A percentile compares a stretch with the other conserved stretches of the same genome.
Conservation (phyloP, 2,888 invertebrate genomes). For the Volucella inanis region DNA sequence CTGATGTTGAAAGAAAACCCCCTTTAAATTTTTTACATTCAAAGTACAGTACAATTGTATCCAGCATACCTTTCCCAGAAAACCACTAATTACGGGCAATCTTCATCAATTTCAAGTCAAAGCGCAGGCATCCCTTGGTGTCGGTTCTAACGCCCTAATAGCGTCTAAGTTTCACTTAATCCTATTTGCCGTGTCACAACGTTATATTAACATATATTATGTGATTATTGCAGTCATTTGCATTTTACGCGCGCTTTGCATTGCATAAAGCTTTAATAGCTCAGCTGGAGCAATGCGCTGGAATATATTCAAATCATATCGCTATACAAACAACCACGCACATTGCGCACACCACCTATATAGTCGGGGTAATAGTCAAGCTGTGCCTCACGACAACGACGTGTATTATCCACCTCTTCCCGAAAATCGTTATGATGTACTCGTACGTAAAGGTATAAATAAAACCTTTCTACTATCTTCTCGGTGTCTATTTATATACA, state of each 20-base stretch:
- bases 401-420: conserved; percentile 27
- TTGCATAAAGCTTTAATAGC: conserved; percentile 26
- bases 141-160: conserved; percentile 46
- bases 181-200: conserved; percentile 47
- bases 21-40: no score
- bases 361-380: background rate
- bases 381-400: conserved; percentile 1
- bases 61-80: background rate
- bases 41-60: no score
- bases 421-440: conserved; percentile 14
- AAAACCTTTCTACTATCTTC: conserved; percentile 8
- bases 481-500: background rate
- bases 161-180: conserved; percentile 52
- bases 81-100: conserved; percentile 16
- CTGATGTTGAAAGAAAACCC: no score
- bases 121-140: conserved; percentile 1
- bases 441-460: conserved; percentile 21
- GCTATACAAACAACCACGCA: conserved; percentile 50
- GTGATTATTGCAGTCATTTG: conserved; percentile 55
- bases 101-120: conserved; percentile 12
- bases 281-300: background rate
- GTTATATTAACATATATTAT: conserved; percentile 50
- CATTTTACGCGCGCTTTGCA: conserved; percentile 39
- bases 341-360: conserved; percentile 7
- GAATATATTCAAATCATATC: conserved; percentile 35